phyloP scores from a whole-genome alignment of 2,113 vertebrate species.

The Syrrhaptes paradoxus region DNA sequence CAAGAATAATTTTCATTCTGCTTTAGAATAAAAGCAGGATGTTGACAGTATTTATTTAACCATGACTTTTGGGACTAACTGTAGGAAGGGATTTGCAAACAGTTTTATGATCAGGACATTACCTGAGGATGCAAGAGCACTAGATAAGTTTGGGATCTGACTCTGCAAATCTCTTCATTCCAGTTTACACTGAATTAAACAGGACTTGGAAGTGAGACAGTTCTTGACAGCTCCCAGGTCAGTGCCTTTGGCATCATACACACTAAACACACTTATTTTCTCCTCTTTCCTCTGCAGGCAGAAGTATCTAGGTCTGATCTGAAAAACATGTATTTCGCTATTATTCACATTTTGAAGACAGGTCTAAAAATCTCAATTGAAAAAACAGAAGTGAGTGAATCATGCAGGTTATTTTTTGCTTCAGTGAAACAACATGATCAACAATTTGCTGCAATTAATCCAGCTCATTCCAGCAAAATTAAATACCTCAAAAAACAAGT shows the following conservation, averaged over 20 bases:
- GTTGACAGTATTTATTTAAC: background rate
- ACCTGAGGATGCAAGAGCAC: background rate
- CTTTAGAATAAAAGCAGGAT: background rate
- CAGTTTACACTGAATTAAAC: background rate
- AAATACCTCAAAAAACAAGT: slow-evolving; percentile 33
- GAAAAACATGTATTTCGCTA: background rate
- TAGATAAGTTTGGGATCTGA: background rate
- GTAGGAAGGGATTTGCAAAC: background rate
- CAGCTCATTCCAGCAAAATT: background rate
- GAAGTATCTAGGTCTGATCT: background rate
- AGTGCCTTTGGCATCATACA: background rate
- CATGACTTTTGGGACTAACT: background rate
- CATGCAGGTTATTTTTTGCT: slow-evolving; percentile 13
- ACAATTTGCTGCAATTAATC: slow-evolving; percentile 30
- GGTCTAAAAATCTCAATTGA: background rate
- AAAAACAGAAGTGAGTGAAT: background rate
- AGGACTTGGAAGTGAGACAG: background rate
- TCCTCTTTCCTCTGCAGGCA: background rate
- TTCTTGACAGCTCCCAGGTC: background rate
- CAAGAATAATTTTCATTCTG: background rate
- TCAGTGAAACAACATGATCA: background rate
- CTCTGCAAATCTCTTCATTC: background rate
- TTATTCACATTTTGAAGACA: background rate
- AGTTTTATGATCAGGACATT: background rate
- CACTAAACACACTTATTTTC: background rate